phyloP scores from a whole-genome alignment of 2,888 invertebrate species.

The Scelioninae gen. 2 region DNA sequence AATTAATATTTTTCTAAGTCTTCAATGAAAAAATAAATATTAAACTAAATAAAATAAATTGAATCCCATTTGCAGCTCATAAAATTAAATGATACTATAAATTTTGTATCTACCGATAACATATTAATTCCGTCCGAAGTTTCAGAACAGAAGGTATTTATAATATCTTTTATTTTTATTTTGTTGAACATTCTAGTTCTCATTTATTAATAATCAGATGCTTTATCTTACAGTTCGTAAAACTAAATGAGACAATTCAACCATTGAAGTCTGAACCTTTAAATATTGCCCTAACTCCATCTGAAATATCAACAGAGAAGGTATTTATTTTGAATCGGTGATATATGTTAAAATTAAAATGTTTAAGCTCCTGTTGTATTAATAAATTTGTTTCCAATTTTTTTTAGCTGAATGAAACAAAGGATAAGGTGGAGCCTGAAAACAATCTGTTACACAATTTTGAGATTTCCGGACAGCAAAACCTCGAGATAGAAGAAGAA shows the following conservation, averaged over 20 bases:
- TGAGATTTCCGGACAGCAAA: slow-evolving; percentile 14
- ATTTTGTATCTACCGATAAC: neutral
- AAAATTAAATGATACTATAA: neutral
- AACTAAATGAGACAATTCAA: slow-evolving; percentile 1
- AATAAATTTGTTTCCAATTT: neutral
- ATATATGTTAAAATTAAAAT: neutral
- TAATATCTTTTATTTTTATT: neutral
- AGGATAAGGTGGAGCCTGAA: slow-evolving; percentile 18
- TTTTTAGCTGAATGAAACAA: neutral
- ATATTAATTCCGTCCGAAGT: slow-evolving; percentile 5
- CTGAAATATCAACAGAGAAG: neutral
- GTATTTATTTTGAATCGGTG: neutral
- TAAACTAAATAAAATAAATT: no score
- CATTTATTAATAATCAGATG: neutral
- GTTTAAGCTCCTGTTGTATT: neutral
- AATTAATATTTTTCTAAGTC: no score
- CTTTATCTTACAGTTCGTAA: neutral
- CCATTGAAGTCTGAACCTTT: neutral
- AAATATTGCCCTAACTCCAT: neutral
- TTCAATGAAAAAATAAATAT: no score
- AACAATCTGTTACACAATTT: neutral
- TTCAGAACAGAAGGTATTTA: slow-evolving; percentile 14
- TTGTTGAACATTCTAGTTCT: no score
- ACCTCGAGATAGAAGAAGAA: slow-evolving; percentile 15
- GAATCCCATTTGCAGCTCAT: no score